A percentile compares a stretch with the other conserved stretches of the same genome.
Conservation (phyloP, 1,140 invertebrate genomes). For the Cherax destructor region DNA sequence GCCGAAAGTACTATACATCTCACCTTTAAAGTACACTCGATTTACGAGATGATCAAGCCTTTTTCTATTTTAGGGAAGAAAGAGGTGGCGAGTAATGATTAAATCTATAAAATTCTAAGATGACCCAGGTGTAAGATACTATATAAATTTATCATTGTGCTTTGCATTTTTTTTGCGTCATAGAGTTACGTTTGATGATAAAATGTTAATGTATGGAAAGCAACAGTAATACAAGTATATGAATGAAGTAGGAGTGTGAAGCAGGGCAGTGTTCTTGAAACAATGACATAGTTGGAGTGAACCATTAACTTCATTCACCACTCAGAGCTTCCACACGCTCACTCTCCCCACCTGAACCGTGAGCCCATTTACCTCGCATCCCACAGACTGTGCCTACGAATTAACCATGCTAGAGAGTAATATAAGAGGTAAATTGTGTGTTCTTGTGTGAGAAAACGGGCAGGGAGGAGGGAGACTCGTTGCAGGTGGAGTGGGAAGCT, state of each 20-base stretch:
- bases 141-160: neutral
- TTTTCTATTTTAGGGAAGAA: too few species aligned
- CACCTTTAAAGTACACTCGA: too few species aligned
- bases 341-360: neutral
- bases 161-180: neutral
- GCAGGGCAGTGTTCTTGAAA: neutral
- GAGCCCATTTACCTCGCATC: neutral
- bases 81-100: too few species aligned
- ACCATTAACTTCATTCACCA: neutral
- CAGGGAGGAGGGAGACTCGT: neutral
- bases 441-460: constrained; percentile 3
- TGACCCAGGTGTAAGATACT: neutral
- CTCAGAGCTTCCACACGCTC: neutral
- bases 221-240: neutral
- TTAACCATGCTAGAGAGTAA: too few species aligned
- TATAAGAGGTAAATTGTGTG: too few species aligned
- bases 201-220: neutral
- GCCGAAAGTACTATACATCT: too few species aligned
- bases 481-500: neutral
- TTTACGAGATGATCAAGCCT: too few species aligned
- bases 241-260: neutral
- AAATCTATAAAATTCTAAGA: too few species aligned
- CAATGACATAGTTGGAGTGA: neutral
- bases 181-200: neutral
- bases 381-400: too few species aligned